Conservation (phyloP, 2,113 vertebrate genomes). For the Pseudorectes ferrugineus region DNA sequence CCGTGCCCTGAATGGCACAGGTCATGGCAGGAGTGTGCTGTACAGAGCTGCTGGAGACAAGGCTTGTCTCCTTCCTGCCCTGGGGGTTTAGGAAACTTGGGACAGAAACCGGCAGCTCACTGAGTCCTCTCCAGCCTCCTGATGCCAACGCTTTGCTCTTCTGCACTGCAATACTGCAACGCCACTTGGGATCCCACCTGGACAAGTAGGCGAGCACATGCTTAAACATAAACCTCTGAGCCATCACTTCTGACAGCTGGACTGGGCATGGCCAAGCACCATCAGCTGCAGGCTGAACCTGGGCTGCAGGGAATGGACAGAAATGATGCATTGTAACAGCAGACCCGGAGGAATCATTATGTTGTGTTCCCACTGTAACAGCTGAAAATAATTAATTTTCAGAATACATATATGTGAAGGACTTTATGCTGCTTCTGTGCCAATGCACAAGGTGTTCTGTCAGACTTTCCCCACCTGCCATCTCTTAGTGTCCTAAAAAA, state of each 20-base stretch:
- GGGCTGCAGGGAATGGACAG: not conserved
- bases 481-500: not conserved
- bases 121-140: not conserved
- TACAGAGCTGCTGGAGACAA: not conserved
- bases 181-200: not conserved
- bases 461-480: not conserved
- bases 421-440: not conserved
- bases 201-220: fast-evolving
- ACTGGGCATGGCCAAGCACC: not conserved
- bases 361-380: not conserved
- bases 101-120: not conserved
- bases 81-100: not conserved
- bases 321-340: not conserved
- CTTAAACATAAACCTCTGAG: not conserved
- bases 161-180: not conserved
- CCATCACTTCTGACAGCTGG: fast-evolving
- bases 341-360: not conserved
- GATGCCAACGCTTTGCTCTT: not conserved
- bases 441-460: not conserved
- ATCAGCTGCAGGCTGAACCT: not conserved
- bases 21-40: fast-evolving
- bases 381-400: not conserved
- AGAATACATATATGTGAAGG: not conserved
- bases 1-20: not conserved
- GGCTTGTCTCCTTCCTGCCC: not conserved